Evolutionary conservation across 2,888 invertebrate genomes (phyloP).

Genomic region (Selenia dentaria): DNA sequence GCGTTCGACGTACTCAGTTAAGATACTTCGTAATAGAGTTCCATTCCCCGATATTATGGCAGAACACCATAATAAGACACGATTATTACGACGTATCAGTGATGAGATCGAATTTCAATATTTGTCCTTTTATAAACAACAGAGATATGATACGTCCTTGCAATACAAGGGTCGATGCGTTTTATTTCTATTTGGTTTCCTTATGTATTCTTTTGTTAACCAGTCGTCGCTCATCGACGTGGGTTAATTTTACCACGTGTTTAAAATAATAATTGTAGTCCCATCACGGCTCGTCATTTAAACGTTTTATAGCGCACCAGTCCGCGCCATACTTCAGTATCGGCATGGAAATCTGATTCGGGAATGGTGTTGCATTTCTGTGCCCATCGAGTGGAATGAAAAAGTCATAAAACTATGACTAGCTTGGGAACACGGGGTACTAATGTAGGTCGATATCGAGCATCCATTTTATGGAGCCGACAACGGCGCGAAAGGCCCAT

Average conservation of each 20-base stretch:
- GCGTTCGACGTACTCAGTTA: slow-evolving; percentile 6
- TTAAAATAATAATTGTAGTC: slow-evolving; percentile 26
- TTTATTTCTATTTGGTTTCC: slow-evolving; percentile 21
- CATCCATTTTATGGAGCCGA: slow-evolving; percentile 69
- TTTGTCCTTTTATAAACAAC: slow-evolving; percentile 49
- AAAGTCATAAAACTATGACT: slow-evolving; percentile 80
- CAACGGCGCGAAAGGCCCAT: slow-evolving; percentile 65
- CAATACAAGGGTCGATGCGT: slow-evolving; percentile 29
- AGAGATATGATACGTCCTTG: slow-evolving; percentile 28
- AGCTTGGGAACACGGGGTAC: slow-evolving; percentile 76
- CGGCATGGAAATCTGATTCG: slow-evolving; percentile 67
- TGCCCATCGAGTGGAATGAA: slow-evolving; percentile 75
- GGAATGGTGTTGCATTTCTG: slow-evolving; percentile 78
- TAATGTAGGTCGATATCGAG: slow-evolving; percentile 69
- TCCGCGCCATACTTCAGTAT: slow-evolving; percentile 52
- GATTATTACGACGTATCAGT: slow-evolving; percentile 59
- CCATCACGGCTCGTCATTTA: slow-evolving; percentile 47
- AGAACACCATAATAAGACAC: slow-evolving; percentile 61
- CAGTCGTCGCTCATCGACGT: slow-evolving; percentile 18
- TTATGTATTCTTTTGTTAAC: slow-evolving; percentile 14
- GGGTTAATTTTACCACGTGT: slow-evolving; percentile 24
- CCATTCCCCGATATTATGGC: slow-evolving; percentile 60
- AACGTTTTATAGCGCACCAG: slow-evolving; percentile 52
- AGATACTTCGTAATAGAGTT: slow-evolving; percentile 38
- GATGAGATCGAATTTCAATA: slow-evolving; percentile 51